Evolutionary conservation across 1,140 invertebrate species (phyloP).

Genomic region (Triops cancriformis): DNA sequence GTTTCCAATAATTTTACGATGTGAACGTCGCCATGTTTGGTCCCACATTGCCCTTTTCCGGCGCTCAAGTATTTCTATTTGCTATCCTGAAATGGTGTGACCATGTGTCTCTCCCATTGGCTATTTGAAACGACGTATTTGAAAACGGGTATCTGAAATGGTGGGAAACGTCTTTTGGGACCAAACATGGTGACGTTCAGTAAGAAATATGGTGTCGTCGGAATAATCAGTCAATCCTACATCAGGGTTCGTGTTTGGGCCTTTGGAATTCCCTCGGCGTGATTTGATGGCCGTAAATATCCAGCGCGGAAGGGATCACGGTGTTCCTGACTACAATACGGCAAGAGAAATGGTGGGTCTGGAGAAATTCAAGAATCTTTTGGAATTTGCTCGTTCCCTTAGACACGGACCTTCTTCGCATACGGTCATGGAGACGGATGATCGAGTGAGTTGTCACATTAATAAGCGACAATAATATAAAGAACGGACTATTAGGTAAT

Average conservation of each 20-base stretch:
- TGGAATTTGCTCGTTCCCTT: conserved; percentile 36
- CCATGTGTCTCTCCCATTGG: too few relatives aligned
- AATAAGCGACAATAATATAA: not conserved
- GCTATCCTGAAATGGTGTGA: too few relatives aligned
- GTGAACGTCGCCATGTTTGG: too few relatives aligned
- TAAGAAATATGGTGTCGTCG: not conserved
- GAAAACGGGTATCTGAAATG: too few relatives aligned
- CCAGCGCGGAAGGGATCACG: conserved; percentile 58
- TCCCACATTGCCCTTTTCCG: too few relatives aligned
- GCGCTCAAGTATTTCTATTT: too few relatives aligned
- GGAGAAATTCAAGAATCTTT: conserved; percentile 33
- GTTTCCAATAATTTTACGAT: too few relatives aligned
- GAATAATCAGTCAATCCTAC: conserved; percentile 16
- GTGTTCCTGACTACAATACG: conserved; percentile 56
- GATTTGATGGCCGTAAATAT: conserved; percentile 59
- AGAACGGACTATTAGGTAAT: conserved; percentile 37
- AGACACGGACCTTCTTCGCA: conserved; percentile 20
- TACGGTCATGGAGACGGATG: conserved; percentile 33
- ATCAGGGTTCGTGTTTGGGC: conserved; percentile 52
- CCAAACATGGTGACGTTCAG: too few relatives aligned
- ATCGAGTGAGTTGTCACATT: not conserved
- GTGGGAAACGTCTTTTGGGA: too few relatives aligned
- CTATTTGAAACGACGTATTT: too few relatives aligned
- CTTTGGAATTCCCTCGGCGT: conserved; percentile 56
- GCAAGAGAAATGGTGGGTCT: conserved; percentile 47